These are phyloP conservation scores for Patella depressa DNA, from an alignment of 2,888 invertebrate species.

Conservation along the genomic window DNA sequence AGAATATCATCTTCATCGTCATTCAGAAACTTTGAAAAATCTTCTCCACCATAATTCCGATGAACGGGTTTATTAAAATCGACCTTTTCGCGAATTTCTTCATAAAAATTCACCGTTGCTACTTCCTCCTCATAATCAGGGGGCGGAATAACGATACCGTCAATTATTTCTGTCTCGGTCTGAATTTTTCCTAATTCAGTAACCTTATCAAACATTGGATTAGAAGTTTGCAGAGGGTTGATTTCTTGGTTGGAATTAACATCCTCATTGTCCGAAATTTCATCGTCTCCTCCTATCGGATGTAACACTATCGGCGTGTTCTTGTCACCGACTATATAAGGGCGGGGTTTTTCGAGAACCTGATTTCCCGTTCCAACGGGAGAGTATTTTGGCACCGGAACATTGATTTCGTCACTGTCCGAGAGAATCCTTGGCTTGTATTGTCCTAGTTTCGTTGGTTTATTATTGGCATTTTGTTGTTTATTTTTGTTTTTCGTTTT, in stretches of 20 bases:
- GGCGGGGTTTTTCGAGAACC: background rate
- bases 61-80: background rate
- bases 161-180: background rate
- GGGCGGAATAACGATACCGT: background rate
- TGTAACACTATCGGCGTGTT: background rate
- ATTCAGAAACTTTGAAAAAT: background rate
- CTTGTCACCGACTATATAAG: background rate
- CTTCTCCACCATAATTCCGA: background rate
- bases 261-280: background rate
- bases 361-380: background rate
- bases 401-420: background rate
- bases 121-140: background rate
- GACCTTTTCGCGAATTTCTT: background rate
- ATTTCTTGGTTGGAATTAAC: background rate
- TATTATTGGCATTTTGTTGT: background rate
- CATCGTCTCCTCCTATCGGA: background rate
- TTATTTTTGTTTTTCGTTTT: slow-evolving; percentile 4
- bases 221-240: background rate
- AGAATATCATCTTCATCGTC: background rate
- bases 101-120: background rate
- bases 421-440: background rate
- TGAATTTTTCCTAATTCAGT: background rate
- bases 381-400: background rate
- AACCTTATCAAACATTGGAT: background rate
- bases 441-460: background rate